Base-by-base conservation (phyloP, 2,888 invertebrate genomes). In the Ornithoptera alexandrae region DNA sequence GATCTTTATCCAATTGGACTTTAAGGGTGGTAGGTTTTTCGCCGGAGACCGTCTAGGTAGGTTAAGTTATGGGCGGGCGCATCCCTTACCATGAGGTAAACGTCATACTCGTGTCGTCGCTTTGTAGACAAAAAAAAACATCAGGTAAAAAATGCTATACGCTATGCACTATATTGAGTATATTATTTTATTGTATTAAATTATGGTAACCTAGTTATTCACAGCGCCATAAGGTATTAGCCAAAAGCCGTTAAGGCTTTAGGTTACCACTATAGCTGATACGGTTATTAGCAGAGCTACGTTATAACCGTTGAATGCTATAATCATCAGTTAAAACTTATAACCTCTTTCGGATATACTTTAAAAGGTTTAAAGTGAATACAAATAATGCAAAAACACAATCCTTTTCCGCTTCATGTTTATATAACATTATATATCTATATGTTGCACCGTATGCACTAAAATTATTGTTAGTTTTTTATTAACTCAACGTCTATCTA, bases 241-340 rank as follows among this genome's bases (percentile, higher is more conserved):
- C 53, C 56, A 36, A 67, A 30, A 50, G 22, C 53, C 39, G 61
- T 56, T 61, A 22, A 18, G 39, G 67, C 36, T 61, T 36, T 20
- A 30, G n/a, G 39, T 60, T 67, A 67, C 60, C 53, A 60, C 61
- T 67, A 67, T 53, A 61, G 60, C 22, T 20, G 50, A 50, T 39
- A 36, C 61, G 56, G 67, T 39, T 61, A 20, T 67, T 56, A 56
- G 39, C 59, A 65, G 57, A 58, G 22, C 17, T 65, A 57, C 46
- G 58, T 24, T 42, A 59, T 65, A 59, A 65, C 39, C 65, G 59
- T 30, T 24, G 24, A 59, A 50, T 18, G 30, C 30, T 65, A 18
- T 30, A 59, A 59, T 46, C n/a, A 46, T 42, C 46, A 18, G 46
- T 65, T 59, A 59, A 65, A 65, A 15, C 24, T 22, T 59, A 65